Evolutionary conservation across 2,113 vertebrate species (phyloP), one percentile per base, ranked within the genome.

Genomic region (Malurus elegans): DNA sequence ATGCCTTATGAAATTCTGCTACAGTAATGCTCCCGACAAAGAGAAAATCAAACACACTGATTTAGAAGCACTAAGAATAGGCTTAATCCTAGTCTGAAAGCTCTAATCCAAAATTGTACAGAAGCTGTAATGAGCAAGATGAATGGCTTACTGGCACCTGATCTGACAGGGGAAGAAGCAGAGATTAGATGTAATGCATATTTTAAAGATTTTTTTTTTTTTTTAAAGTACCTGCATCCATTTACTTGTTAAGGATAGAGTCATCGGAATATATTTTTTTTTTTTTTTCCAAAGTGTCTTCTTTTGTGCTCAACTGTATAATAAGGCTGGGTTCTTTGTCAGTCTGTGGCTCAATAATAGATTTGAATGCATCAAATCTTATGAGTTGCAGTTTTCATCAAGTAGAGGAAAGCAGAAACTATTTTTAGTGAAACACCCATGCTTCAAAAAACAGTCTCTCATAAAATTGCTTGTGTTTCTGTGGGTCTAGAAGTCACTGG

Each of bases 1-100:
- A 69, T 53, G 5, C 34, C n/a, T 40, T 57, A 6, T 38, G 36
- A 87, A 95, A 73, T 85, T 54, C 50, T 90, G 36, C 50, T 82
- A 24, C 40, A 47, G 15, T 54, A 28, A 38, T 73, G 9, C 32
- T 89, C 14, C 45, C 50, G 58, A 58, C 20, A 76, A 89, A 81
- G 72, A 60, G 23, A 69, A 79, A 72, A 75, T 48, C 50, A 91
- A 92, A 91, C 67, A n/a, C 31, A 23, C 34, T 65, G 18, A 72
- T 88, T 90, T 93, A 93, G 87, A 90, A 82, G 10, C 12, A 31
- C 67, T 90, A 93, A 86, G 28, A 97, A 88, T 65, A 93, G 66
- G 6, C 29, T 61, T 96, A 94, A 90, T 92, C 90, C 71, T 50
- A 24, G 26, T 36, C 83, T 84, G 58, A 51, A 72, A 88, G 6